phyloP scores from a whole-genome alignment of 2,888 invertebrate species.

The Elysia crispata region DNA sequence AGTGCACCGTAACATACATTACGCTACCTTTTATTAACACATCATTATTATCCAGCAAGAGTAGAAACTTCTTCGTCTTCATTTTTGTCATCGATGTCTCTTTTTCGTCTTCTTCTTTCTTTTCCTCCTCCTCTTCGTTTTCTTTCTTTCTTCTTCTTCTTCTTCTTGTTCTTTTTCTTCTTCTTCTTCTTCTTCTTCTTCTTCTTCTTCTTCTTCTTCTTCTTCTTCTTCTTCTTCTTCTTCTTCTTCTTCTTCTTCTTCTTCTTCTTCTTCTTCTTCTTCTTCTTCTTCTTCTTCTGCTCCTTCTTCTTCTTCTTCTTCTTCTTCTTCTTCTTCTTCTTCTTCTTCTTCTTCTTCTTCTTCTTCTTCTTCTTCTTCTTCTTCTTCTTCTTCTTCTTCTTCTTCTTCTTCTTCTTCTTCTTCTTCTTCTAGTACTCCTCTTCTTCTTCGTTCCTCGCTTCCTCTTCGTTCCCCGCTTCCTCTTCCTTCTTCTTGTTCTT shows the following conservation, averaged over 20 bases:
- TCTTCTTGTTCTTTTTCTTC: conserved; percentile 13
- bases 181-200: conserved; percentile 10
- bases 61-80: no score
- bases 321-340: background rate
- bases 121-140: background rate
- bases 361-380: background rate
- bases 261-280: background rate
- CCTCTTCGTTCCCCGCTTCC: no score
- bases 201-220: background rate
- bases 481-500: no score
- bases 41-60: no score
- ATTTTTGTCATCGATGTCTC: no score
- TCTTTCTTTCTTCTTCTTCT: background rate
- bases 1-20: no score
- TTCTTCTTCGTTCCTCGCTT: no score
- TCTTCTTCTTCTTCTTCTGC: no score
- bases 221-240: background rate
- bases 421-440: background rate
- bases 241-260: conserved; percentile 2
- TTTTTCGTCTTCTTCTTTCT: background rate
- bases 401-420: background rate
- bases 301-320: background rate
- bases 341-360: background rate
- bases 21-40: no score
- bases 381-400: background rate